Percentiles rank a stretch among this genome's conserved stretches.
Conservation (phyloP, 2,113 vertebrate species). For the Pomatostomus ruficeps region DNA sequence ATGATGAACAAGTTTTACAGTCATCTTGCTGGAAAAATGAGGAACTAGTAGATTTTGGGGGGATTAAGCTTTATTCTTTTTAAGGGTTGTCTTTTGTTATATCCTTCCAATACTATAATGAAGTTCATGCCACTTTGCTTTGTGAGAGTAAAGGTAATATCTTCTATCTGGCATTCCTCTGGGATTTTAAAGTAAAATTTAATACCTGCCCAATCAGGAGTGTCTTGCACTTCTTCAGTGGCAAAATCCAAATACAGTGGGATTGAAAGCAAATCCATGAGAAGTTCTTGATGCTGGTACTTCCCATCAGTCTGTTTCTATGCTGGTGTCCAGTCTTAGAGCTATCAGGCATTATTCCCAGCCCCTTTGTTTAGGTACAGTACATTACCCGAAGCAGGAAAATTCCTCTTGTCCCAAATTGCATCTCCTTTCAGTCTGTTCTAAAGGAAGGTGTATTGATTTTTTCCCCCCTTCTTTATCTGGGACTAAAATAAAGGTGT, state of each 20-base stretch:
- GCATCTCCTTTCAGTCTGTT: not conserved
- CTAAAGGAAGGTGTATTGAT: not conserved
- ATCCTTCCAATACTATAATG: not conserved
- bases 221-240: not conserved
- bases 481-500: not conserved
- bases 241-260: not conserved
- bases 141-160: not conserved
- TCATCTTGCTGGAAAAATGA: not conserved
- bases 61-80: not conserved
- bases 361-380: not conserved
- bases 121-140: not conserved
- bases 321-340: not conserved
- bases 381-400: not conserved
- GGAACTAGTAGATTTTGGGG: not conserved
- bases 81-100: not conserved
- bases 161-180: not conserved
- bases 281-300: not conserved
- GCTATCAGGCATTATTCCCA: not conserved
- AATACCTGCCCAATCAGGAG: not conserved
- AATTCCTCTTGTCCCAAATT: not conserved
- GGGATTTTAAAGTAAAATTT: not conserved
- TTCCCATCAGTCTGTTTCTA: not conserved
- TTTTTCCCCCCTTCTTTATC: rapidly evolving
- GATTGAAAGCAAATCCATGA: not conserved
- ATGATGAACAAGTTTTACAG: not conserved